Conservation (phyloP, 2,888 invertebrate genomes). For the Thymelicus acteon region DNA sequence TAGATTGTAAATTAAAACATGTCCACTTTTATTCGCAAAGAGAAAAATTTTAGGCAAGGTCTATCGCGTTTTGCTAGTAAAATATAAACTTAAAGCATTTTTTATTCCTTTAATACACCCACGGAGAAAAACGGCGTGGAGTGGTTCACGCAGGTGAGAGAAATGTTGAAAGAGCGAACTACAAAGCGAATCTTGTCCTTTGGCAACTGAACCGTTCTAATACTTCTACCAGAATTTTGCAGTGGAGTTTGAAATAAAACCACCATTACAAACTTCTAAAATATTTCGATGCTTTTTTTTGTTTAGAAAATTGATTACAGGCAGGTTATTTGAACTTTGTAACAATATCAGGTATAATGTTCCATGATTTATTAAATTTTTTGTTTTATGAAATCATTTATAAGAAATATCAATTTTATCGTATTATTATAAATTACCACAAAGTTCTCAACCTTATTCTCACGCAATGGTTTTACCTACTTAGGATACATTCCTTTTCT, state of each 20-base stretch:
- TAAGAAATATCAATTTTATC: no score
- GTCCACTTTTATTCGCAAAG: no score
- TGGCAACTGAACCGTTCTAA: constrained; percentile 32
- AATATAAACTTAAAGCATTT: not conserved
- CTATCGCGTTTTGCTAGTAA: no score
- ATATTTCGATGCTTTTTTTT: not conserved
- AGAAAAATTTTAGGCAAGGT: no score
- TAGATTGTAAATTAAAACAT: no score
- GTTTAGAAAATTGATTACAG: not conserved
- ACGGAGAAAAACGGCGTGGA: constrained; percentile 2
- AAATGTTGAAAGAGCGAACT: constrained; percentile 31
- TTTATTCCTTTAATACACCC: constrained; percentile 12
- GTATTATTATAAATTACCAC: no score
- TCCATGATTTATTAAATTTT: no score
- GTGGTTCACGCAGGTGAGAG: constrained; percentile 23
- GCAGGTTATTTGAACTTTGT: not conserved
- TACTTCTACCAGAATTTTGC: constrained; percentile 28
- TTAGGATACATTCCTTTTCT: no score
- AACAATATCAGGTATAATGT: no score
- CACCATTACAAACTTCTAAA: constrained; percentile 6
- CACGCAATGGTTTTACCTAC: no score
- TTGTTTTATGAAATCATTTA: no score
- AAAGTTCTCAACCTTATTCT: no score
- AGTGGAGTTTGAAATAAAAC: constrained; percentile 17
- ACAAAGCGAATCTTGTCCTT: constrained; percentile 35